Evolutionary conservation across 2,797 vertebrate species (phyloP).

Genomic region (Fringilla coelebs): DNA sequence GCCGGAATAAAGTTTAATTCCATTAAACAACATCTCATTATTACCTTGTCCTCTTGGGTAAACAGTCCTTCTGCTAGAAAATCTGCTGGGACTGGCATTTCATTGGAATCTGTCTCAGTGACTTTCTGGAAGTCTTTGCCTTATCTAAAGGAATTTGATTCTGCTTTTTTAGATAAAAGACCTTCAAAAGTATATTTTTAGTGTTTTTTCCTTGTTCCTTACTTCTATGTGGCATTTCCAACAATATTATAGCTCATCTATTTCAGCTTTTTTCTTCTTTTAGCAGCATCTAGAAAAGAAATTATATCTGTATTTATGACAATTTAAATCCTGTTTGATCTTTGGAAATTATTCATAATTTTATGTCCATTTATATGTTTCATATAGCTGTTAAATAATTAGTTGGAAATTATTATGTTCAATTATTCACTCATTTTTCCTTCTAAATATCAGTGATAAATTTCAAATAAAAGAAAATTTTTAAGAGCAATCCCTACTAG

Average conservation of each 20-base stretch:
- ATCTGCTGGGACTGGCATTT: background rate
- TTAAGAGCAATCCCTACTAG: rapidly evolving
- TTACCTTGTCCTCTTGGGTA: background rate
- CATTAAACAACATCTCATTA: background rate
- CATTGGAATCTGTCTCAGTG: background rate
- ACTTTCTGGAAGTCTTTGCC: background rate
- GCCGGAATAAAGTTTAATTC: background rate
- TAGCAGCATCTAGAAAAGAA: background rate
- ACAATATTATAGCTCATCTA: background rate
- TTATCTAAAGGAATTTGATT: background rate
- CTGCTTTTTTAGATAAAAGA: background rate
- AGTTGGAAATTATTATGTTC: background rate
- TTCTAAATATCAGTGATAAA: background rate
- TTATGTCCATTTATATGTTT: background rate
- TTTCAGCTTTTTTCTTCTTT: background rate
- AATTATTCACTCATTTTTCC: background rate
- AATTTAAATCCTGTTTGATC: background rate
- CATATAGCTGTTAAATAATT: background rate
- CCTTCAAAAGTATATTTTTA: background rate
- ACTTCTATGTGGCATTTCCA: background rate
- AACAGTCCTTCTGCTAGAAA: background rate
- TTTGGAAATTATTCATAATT: background rate
- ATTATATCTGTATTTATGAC: background rate
- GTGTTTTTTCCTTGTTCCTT: background rate
- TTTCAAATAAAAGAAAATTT: background rate